Evolutionary conservation across 1,140 invertebrate species (phyloP), one percentile per base, ranked within the genome.

Genomic region (Cotesia typhae): DNA sequence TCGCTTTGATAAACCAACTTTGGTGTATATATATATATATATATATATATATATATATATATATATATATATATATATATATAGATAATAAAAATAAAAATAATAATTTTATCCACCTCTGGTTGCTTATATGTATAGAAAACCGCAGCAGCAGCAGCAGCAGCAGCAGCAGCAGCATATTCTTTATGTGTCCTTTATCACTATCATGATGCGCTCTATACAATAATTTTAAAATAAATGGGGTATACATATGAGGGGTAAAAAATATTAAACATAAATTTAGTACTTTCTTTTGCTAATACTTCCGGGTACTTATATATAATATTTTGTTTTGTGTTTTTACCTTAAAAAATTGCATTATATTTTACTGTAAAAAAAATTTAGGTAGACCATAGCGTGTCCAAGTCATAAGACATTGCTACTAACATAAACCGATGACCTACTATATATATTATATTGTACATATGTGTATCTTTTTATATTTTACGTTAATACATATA

Each of bases 291-390:
- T 47, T 9, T 47, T 47, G 41, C 41, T 6, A 7, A 47, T 47
- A 47, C 41, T 47, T 59, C 60, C 38, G 66, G 52, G 67, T 41
- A 20, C 37, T 7, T 61, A 35, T 20, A 47, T 47, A 47, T 10
- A 9, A 47, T 3, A 47, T 10, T 7, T 6, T 6, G 41, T 47
- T 47, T 47, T 47, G 41, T 47, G 41, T 10, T 6, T 36, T 69
- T 51, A 36, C n/a, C 55, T 41, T 65, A 14, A 66, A 35, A 67
- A 75, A 77, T 78, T 77, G 20, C 73, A 72, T 17, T 74, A 28
- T 28, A 28, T 28, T 28, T 28, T 28, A 28, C 77, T 76, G 76
- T 79, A 76, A 67, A 76, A 68, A 77, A 77, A 79, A 65, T 77
- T 79, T 51, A 47, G 73, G 76, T 75, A 60, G 74, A 76, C 71